These are phyloP conservation scores for Xyrauchen texanus DNA, from an alignment of 2,113 vertebrate genomes.

Conservation along the genomic window DNA sequence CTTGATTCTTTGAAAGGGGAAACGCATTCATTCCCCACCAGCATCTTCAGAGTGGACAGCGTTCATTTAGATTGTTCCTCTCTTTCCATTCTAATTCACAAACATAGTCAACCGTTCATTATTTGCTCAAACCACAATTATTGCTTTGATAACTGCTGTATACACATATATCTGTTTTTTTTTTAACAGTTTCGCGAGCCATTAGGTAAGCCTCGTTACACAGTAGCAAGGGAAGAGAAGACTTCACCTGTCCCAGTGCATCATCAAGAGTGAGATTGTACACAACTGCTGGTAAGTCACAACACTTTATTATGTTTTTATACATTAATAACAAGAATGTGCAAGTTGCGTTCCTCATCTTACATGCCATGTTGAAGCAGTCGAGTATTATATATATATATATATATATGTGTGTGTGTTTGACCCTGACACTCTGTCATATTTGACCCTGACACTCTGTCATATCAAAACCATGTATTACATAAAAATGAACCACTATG, in stretches of 20 bases:
- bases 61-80: background rate
- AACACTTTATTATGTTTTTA: background rate
- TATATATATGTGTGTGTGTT: no score
- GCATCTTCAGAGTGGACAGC: background rate
- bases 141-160: background rate
- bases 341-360: background rate
- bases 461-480: background rate
- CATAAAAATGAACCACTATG: background rate
- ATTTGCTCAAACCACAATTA: background rate
- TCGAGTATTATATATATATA: background rate
- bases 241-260: slow-evolving; percentile 20
- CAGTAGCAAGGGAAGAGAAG: background rate
- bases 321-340: background rate
- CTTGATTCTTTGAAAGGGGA: slow-evolving; percentile 13
- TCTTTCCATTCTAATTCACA: background rate
- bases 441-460: background rate
- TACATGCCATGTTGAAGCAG: background rate
- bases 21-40: background rate
- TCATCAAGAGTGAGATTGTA: background rate
- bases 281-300: slow-evolving; percentile 6
- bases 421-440: background rate
- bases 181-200: background rate
- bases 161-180: no score
- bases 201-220: background rate
- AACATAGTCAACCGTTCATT: background rate